Evolutionary conservation across 2,888 invertebrate genomes (phyloP).

Genomic region (Antitype chi): DNA sequence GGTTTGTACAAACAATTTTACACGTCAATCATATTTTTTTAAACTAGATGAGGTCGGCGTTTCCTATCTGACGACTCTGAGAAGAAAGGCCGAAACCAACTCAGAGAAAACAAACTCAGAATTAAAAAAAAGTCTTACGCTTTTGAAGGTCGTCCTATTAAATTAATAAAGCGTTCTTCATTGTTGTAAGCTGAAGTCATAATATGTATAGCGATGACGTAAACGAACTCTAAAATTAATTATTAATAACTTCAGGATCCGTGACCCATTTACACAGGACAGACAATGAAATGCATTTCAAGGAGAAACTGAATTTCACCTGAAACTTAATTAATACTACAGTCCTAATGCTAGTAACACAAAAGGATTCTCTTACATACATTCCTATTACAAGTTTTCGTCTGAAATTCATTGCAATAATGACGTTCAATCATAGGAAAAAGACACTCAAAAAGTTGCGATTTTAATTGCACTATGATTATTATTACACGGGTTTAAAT

Average conservation of each 20-base stretch:
- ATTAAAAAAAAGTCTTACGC: background rate
- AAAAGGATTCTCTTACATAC: constrained; percentile 2
- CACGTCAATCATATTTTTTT: too few relatives aligned
- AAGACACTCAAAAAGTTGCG: constrained; percentile 26
- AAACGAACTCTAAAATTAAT: constrained; percentile 34
- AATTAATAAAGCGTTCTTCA: background rate
- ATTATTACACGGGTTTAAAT: constrained; percentile 46
- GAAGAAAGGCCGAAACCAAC: too few relatives aligned
- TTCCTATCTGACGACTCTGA: too few relatives aligned
- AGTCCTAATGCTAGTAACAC: background rate
- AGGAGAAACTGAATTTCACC: constrained; percentile 27
- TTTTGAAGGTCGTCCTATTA: background rate
- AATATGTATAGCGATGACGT: constrained; percentile 27
- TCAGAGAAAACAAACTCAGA: too few relatives aligned
- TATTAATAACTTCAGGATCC: constrained; percentile 23
- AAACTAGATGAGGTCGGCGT: too few relatives aligned
- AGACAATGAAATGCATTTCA: constrained; percentile 47
- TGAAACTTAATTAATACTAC: constrained; percentile 24
- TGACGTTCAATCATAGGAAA: constrained; percentile 22
- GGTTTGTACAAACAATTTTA: too few relatives aligned
- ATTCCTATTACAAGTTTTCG: constrained; percentile 9
- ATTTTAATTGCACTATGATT: constrained; percentile 36
- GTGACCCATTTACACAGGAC: constrained; percentile 42
- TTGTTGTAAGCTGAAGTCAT: background rate
- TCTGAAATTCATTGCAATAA: constrained; percentile 31